Percentiles rank a stretch among this genome's conserved stretches.
These are phyloP conservation scores for Siniperca knerii DNA, from an alignment of 2,113 vertebrate species.

Conservation along the genomic window DNA sequence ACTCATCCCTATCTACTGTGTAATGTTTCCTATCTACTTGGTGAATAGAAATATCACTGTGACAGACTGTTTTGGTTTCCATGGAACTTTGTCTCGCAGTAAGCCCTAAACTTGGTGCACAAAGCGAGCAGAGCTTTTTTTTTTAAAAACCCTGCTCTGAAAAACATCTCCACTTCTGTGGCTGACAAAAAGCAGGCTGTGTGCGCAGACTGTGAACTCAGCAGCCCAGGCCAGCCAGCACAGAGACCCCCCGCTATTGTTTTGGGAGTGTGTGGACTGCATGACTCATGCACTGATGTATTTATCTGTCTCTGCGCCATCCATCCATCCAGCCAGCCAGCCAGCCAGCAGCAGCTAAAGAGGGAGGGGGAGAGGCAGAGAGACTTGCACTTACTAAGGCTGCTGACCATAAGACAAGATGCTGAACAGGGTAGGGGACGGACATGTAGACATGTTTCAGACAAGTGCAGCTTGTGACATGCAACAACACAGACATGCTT, in stretches of 20 bases:
- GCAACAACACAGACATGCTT: constrained; percentile 33
- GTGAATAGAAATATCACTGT: constrained; percentile 24
- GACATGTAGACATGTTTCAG: constrained; percentile 4
- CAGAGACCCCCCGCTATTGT: constrained; percentile 83
- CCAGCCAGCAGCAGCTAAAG: constrained; percentile 30
- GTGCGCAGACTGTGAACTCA: constrained; percentile 80
- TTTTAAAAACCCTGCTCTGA: constrained; percentile 57
- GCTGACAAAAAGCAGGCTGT: constrained; percentile 71
- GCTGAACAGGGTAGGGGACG: constrained; percentile 1
- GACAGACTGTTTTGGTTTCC: constrained; percentile 34
- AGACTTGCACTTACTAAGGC: constrained; percentile 17
- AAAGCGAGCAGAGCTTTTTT: constrained; percentile 40
- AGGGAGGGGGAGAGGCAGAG: constrained; percentile 9
- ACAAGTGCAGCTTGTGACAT: background rate
- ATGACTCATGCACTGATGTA: constrained; percentile 81
- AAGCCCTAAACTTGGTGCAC: constrained; percentile 25
- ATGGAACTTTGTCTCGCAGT: constrained; percentile 12
- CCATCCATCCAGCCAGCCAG: constrained; percentile 52
- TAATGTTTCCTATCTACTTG: background rate
- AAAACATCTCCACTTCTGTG: constrained; percentile 64
- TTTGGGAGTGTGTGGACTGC: constrained; percentile 79
- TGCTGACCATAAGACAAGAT: constrained; percentile 33
- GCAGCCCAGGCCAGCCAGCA: constrained; percentile 70
- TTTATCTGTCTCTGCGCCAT: constrained; percentile 77
- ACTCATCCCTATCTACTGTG: background rate